Conservation (phyloP, 2,888 invertebrate species). For the Ochropleura leucogaster region DNA sequence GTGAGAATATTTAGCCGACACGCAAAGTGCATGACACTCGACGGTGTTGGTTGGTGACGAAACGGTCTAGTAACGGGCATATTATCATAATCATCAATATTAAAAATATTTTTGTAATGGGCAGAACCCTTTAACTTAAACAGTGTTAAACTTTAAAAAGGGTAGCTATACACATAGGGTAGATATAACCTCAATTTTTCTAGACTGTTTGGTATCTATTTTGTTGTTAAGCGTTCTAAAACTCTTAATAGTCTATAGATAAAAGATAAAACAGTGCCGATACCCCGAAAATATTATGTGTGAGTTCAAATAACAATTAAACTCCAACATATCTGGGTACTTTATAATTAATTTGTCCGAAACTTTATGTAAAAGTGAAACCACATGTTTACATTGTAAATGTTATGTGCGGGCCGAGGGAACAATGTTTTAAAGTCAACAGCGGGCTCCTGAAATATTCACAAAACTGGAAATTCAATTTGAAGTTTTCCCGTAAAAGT, state of each 20-base stretch:
- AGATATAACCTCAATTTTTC: neutral
- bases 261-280: constrained; percentile 14
- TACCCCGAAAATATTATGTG: constrained; percentile 13
- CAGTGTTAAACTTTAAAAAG: neutral
- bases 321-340: constrained; percentile 42
- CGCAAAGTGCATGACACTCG: no score
- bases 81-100: neutral
- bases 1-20: no score
- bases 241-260: neutral
- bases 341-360: constrained; percentile 64
- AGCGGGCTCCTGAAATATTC: constrained; percentile 81
- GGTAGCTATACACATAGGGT: neutral
- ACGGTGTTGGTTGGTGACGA: neutral
- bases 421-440: constrained; percentile 79
- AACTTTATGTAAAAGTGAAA: constrained; percentile 69
- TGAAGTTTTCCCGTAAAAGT: constrained; percentile 79
- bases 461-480: constrained; percentile 84
- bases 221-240: neutral
- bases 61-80: neutral
- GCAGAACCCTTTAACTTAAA: neutral
- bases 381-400: constrained; percentile 76
- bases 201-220: neutral
- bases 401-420: constrained; percentile 66
- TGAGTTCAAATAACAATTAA: constrained; percentile 51
- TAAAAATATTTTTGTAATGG: neutral